Evolutionary conservation across 2,113 vertebrate genomes (phyloP).

Genomic region (Pomatorhinus ruficollis): DNA sequence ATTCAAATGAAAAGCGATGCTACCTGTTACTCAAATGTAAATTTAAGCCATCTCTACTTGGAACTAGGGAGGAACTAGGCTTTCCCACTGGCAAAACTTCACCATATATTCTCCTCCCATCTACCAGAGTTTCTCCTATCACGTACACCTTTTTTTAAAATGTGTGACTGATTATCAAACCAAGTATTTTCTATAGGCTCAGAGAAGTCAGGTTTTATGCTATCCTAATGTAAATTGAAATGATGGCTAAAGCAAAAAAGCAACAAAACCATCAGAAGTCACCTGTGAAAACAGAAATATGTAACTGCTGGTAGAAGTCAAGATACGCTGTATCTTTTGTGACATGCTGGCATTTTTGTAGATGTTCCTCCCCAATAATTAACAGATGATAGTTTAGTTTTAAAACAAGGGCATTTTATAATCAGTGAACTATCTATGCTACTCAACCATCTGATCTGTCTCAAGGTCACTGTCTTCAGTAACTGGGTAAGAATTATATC

Average conservation of each 20-base stretch:
- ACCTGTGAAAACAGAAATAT: not conserved
- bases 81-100: not conserved
- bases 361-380: constrained; percentile 17
- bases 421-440: constrained; percentile 36
- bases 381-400: constrained; percentile 42
- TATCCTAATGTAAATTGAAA: not conserved
- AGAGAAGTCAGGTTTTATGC: not conserved
- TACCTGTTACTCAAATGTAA: not conserved
- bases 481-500: constrained; percentile 78
- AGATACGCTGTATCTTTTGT: not conserved
- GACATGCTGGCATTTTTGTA: not conserved
- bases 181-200: not conserved
- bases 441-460: constrained; percentile 52
- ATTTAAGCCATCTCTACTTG: not conserved
- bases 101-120: not conserved
- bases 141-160: not conserved
- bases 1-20: not conserved
- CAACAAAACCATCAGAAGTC: not conserved
- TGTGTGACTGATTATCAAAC: not conserved
- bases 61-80: not conserved
- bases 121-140: not conserved
- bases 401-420: constrained; percentile 56
- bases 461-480: constrained; percentile 77
- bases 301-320: not conserved
- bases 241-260: constrained; percentile 1